A percentile compares a stretch with the other conserved stretches of the same genome.
Conservation (phyloP, 2,113 vertebrate species). For the Scatophagus argus region DNA sequence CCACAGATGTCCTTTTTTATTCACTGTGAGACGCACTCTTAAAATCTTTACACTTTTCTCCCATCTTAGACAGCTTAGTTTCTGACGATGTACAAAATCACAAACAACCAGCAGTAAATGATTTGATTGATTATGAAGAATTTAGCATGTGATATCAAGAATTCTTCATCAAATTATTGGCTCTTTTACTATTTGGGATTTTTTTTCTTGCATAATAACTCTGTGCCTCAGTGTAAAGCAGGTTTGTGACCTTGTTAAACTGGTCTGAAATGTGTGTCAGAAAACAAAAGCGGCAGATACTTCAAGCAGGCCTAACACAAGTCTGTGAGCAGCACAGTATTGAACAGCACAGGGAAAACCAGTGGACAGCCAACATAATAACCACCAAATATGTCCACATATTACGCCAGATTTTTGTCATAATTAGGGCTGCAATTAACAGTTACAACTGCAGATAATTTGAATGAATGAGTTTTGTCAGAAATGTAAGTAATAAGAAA, state of each 20-base stretch:
- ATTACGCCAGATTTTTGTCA: too few species aligned
- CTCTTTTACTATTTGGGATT: background rate
- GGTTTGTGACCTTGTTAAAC: slow-evolving; percentile 70
- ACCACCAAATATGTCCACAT: too few species aligned
- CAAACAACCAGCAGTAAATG: background rate
- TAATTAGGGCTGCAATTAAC: too few species aligned
- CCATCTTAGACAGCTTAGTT: background rate
- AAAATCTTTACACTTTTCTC: background rate
- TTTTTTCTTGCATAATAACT: slow-evolving; percentile 35
- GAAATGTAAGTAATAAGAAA: too few species aligned
- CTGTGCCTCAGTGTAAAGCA: slow-evolving; percentile 45
- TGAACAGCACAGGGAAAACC: too few species aligned
- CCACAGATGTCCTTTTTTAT: too few species aligned
- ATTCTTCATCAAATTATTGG: background rate
- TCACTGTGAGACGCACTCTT: background rate
- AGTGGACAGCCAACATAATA: too few species aligned
- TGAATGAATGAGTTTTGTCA: too few species aligned
- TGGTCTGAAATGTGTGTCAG: slow-evolving; percentile 61
- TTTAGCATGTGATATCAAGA: background rate
- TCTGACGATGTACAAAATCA: background rate
- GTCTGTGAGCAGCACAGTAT: too few species aligned
- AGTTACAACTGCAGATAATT: too few species aligned
- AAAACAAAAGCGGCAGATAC: slow-evolving; percentile 46
- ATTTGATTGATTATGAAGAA: background rate
- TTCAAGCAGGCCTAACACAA: too few species aligned